These are phyloP conservation scores for Trichechus manatus DNA, from an alignment of 2,113 vertebrate species.

Conservation along the genomic window DNA sequence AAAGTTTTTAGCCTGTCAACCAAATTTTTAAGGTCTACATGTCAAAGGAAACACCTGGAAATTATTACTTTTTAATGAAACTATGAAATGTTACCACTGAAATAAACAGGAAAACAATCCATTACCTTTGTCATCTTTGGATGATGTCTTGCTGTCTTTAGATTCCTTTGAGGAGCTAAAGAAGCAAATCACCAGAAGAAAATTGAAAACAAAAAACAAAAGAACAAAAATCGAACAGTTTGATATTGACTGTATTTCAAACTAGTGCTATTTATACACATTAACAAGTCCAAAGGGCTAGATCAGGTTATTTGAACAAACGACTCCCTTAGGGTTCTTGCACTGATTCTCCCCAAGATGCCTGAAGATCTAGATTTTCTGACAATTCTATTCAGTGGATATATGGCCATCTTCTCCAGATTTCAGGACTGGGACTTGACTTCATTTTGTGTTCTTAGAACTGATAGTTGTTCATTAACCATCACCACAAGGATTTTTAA, in stretches of 20 bases:
- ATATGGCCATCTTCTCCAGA: slow-evolving; percentile 97
- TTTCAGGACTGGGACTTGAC: slow-evolving; percentile 97
- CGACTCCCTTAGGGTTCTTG: slow-evolving; percentile 95
- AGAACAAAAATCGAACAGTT: slow-evolving; percentile 80
- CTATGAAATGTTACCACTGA: neutral
- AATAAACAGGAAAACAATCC: neutral
- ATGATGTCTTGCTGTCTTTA: slow-evolving; percentile 94
- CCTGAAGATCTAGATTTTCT: slow-evolving; percentile 96
- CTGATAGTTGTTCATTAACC: slow-evolving; percentile 95
- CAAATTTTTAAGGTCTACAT: slow-evolving; percentile 29
- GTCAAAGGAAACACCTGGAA: slow-evolving; percentile 19
- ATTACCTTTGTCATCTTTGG: slow-evolving; percentile 98
- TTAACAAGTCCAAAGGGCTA: slow-evolving; percentile 90
- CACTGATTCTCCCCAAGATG: slow-evolving; percentile 96
- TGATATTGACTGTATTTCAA: slow-evolving; percentile 79
- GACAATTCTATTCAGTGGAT: slow-evolving; percentile 97
- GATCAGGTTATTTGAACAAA: slow-evolving; percentile 92
- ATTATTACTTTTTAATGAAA: slow-evolving; percentile 47
- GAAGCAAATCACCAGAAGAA: slow-evolving; percentile 92
- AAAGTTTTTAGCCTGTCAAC: neutral
- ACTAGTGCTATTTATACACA: slow-evolving; percentile 86
- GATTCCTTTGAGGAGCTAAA: slow-evolving; percentile 97
- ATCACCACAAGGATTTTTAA: slow-evolving; percentile 95
- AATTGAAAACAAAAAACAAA: slow-evolving; percentile 86
- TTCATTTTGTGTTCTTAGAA: slow-evolving; percentile 96